phyloP scores from a whole-genome alignment of 2,113 vertebrate genomes.

The Reinhardtius hippoglossoides region DNA sequence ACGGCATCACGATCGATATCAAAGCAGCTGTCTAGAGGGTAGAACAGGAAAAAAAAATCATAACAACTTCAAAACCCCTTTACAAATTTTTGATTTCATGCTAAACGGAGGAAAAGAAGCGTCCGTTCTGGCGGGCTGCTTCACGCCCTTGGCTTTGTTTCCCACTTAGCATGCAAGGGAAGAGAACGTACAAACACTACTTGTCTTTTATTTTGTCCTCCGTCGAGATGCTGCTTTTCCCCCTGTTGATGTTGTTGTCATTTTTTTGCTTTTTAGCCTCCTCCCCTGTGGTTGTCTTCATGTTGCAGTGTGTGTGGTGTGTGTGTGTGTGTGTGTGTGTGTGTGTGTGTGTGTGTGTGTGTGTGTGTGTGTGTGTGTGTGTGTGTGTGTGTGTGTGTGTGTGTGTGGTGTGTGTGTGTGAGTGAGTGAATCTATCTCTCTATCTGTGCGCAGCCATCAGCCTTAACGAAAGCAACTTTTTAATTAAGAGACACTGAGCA shows the following conservation, averaged over 20 bases:
- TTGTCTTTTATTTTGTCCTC: slow-evolving; percentile 71
- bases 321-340: slow-evolving; percentile 14
- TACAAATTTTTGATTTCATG: slow-evolving; percentile 59
- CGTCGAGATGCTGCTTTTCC: slow-evolving; percentile 52
- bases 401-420: slow-evolving; percentile 11
- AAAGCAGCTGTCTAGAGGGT: slow-evolving; percentile 78
- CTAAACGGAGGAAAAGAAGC: slow-evolving; percentile 65
- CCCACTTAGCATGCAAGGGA: slow-evolving; percentile 70
- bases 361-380: slow-evolving; percentile 11
- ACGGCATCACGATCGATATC: slow-evolving; percentile 78
- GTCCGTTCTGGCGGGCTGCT: slow-evolving; percentile 60
- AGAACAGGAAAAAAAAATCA: slow-evolving; percentile 25
- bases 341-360: slow-evolving; percentile 16
- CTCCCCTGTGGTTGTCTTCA: slow-evolving; percentile 50
- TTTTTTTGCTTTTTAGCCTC: slow-evolving; percentile 44
- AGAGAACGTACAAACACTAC: slow-evolving; percentile 57
- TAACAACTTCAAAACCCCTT: slow-evolving; percentile 73
- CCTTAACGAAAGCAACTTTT: slow-evolving; percentile 78
- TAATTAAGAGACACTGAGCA: slow-evolving; percentile 83
- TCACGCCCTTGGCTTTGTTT: slow-evolving; percentile 73
- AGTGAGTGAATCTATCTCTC: background rate
- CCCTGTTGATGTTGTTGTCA: slow-evolving; percentile 59
- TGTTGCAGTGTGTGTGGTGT: slow-evolving; percentile 15
- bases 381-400: slow-evolving; percentile 2
- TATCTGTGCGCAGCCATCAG: slow-evolving; percentile 49